Percentiles rank a stretch among this genome's conserved stretches.
phyloP scores from a whole-genome alignment of 2,797 vertebrate genomes.

The Karalla daura region DNA sequence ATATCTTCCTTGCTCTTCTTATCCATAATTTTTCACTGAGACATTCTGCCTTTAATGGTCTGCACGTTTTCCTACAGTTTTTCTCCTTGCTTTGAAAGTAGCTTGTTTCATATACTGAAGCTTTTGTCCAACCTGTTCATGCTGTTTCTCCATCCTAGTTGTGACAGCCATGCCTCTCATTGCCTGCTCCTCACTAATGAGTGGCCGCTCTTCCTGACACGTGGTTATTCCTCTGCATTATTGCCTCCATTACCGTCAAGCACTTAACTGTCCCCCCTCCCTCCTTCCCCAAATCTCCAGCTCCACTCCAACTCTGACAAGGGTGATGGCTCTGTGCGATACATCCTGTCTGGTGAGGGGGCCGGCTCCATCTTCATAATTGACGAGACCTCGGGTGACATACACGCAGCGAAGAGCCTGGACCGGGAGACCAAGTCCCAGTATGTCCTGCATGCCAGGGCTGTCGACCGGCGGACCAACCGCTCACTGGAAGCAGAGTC shows the following conservation, averaged over 20 bases:
- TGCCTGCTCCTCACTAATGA: slow-evolving; percentile 41
- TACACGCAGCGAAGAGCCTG: slow-evolving; percentile 91
- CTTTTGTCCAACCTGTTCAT: slow-evolving; percentile 24
- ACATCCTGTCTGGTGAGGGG: slow-evolving; percentile 94
- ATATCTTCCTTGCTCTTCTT: too few species aligned
- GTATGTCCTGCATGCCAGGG: slow-evolving; percentile 92
- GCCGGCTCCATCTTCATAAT: slow-evolving; percentile 93
- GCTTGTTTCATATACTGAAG: slow-evolving; percentile 24
- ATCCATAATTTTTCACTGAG: slow-evolving; percentile 11
- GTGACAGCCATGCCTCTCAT: slow-evolving; percentile 24
- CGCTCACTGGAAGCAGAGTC: slow-evolving; percentile 92
- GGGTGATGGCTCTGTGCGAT: slow-evolving; percentile 93
- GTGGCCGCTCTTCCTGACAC: slow-evolving; percentile 43
- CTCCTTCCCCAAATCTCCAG: slow-evolving; percentile 71
- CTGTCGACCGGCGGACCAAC: slow-evolving; percentile 89
- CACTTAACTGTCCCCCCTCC: slow-evolving; percentile 4
- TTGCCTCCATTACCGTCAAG: slow-evolving; percentile 15
- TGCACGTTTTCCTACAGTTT: not conserved
- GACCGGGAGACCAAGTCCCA: slow-evolving; percentile 93
- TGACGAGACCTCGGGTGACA: slow-evolving; percentile 92
- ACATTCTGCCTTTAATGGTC: not conserved
- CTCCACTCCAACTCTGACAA: slow-evolving; percentile 96
- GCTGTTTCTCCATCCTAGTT: slow-evolving; percentile 7
- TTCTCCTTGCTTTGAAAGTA: slow-evolving; percentile 6
- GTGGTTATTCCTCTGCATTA: slow-evolving; percentile 40